A percentile compares a stretch with the other conserved stretches of the same genome.
phyloP scores from a whole-genome alignment of 92 coral and sea anemone genomes.

The Porites lobata region DNA sequence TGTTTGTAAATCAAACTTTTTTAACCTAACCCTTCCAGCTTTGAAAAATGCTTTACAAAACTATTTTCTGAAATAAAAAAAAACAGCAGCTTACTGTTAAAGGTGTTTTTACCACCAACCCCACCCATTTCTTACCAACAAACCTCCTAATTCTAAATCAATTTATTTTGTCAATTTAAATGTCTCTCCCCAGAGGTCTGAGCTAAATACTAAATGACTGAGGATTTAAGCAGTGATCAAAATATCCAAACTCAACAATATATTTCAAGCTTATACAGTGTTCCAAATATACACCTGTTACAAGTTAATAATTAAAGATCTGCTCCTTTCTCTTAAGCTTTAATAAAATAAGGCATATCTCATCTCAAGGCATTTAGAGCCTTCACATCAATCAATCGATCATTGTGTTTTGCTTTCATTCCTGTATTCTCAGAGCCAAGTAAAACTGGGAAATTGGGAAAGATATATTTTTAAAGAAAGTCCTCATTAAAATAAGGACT shows the following conservation, averaged over 20 bases:
- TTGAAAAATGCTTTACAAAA: constrained; percentile 1
- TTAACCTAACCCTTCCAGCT: constrained; percentile 10
- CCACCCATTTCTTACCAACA: no score
- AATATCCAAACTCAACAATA: no score
- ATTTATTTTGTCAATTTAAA: not conserved
- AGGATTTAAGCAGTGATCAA: no score
- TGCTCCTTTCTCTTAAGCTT: not conserved
- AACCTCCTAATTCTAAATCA: not conserved
- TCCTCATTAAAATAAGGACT: not conserved
- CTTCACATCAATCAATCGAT: not conserved
- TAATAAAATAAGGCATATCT: not conserved
- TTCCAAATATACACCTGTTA: no score
- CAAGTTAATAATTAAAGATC: no score
- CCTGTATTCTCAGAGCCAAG: not conserved
- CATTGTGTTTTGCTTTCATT: no score
- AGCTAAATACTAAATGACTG: no score
- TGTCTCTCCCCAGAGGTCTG: no score
- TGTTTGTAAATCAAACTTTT: constrained; percentile 26
- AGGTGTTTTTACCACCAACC: no score
- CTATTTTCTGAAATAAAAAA: constrained; percentile 6
- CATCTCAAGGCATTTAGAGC: not conserved
- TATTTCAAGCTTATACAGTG: not conserved
- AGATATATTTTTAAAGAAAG: not conserved
- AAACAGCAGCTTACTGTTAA: no score
- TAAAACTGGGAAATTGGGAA: no score